Evolutionary conservation across 2,888 invertebrate species (phyloP).

Genomic region (Hyposoter didymator): DNA sequence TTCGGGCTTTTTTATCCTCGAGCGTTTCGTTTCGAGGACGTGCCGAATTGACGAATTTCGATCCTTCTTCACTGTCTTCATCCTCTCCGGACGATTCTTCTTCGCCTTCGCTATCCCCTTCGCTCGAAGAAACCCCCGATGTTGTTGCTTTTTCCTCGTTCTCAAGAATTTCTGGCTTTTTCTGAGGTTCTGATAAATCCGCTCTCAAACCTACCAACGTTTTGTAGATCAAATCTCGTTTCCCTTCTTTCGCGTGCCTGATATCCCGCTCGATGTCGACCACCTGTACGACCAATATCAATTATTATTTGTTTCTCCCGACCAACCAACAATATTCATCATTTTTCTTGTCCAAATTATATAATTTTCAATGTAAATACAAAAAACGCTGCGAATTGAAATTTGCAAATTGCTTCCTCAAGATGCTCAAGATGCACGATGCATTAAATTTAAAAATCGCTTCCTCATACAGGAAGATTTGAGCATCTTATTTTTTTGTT

Average conservation of each 20-base stretch:
- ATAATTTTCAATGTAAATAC: too few species aligned
- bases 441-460: too few species aligned
- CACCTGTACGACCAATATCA: constrained; percentile 85
- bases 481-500: too few species aligned
- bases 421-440: too few species aligned
- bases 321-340: constrained; percentile 24
- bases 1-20: constrained; percentile 93
- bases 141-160: constrained; percentile 69
- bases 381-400: too few species aligned
- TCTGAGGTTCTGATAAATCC: constrained; percentile 90
- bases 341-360: too few species aligned
- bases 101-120: constrained; percentile 69
- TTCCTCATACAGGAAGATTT: too few species aligned
- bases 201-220: constrained; percentile 94
- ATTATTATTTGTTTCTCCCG: neutral
- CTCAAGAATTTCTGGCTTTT: constrained; percentile 87
- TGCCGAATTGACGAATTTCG: constrained; percentile 87
- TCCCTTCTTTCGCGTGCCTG: constrained; percentile 90
- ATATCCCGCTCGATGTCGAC: constrained; percentile 95
- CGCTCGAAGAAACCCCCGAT: constrained; percentile 69
- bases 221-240: constrained; percentile 92
- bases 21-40: constrained; percentile 92
- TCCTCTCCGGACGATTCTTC: constrained; percentile 73
- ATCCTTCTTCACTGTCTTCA: constrained; percentile 80
- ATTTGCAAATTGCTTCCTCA: too few species aligned